Conservation (phyloP, 2,888 invertebrate genomes). For the Hypomecis atomaria region DNA sequence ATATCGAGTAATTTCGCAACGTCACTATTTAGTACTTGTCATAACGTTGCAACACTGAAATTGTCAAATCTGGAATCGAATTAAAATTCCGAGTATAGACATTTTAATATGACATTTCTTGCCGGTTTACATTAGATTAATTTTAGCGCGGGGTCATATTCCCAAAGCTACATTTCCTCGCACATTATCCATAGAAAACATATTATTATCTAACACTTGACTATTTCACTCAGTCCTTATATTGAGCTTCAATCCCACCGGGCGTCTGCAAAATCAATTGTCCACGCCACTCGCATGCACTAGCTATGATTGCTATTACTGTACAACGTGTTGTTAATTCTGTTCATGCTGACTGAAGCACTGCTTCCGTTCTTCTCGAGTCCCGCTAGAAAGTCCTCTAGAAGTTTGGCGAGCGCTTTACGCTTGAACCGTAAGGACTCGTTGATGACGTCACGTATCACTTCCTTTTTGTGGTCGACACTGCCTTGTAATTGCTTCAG, state of each 20-base stretch:
- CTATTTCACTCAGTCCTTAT: constrained; percentile 25
- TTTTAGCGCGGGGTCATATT: too few relatives aligned
- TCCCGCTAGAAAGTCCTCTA: constrained; percentile 87
- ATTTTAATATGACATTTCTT: too few relatives aligned
- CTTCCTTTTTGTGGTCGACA: constrained; percentile 87
- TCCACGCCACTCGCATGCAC: constrained; percentile 56
- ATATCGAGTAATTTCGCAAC: too few relatives aligned
- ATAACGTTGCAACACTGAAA: too few relatives aligned
- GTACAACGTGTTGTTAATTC: constrained; percentile 61
- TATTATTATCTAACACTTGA: constrained; percentile 27
- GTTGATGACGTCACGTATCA: constrained; percentile 89
- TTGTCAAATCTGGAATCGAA: too few relatives aligned
- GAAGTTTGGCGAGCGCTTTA: constrained; percentile 87
- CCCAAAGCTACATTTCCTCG: not conserved
- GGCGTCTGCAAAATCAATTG: constrained; percentile 44
- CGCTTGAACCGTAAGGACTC: constrained; percentile 92
- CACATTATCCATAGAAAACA: constrained; percentile 6
- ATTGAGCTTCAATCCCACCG: constrained; percentile 32
- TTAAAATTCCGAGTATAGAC: too few relatives aligned
- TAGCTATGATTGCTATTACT: constrained; percentile 71
- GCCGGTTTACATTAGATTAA: too few relatives aligned
- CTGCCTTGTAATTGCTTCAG: constrained; percentile 89
- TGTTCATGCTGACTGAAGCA: constrained; percentile 70
- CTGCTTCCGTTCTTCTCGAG: constrained; percentile 81
- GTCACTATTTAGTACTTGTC: too few relatives aligned